phyloP scores from a whole-genome alignment of 1,140 invertebrate species.

The Callitettix versicolor region DNA sequence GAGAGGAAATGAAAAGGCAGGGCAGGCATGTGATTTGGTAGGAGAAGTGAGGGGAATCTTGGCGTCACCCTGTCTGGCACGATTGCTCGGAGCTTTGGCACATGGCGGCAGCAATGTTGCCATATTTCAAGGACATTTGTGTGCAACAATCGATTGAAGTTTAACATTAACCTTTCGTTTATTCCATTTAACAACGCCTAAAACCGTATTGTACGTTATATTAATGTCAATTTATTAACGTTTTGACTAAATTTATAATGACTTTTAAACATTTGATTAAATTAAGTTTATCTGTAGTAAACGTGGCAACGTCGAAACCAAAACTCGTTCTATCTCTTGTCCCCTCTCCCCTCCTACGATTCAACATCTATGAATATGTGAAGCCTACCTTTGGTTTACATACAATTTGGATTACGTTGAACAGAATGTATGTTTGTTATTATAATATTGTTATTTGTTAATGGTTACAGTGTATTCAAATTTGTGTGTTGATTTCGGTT shows the following conservation, averaged over 20 bases:
- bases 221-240: neutral
- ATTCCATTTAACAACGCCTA: neutral
- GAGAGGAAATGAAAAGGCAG: no score
- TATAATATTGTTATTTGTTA: neutral
- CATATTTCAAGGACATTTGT: slow-evolving; percentile 41
- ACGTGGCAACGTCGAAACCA: slow-evolving; percentile 19
- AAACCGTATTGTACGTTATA: slow-evolving; percentile 23
- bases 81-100: slow-evolving; percentile 41
- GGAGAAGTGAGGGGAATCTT: slow-evolving; percentile 13
- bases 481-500: neutral
- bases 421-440: neutral
- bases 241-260: neutral
- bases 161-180: slow-evolving; percentile 17
- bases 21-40: no score
- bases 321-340: slow-evolving; percentile 9
- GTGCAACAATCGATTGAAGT: slow-evolving; percentile 29
- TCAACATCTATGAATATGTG: no score
- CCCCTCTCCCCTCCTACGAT: neutral
- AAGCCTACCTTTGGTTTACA: neutral
- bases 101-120: slow-evolving; percentile 43
- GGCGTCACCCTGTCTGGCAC: slow-evolving; percentile 70
- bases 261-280: neutral
- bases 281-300: neutral
- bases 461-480: neutral
- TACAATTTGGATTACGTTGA: neutral